phyloP scores from a whole-genome alignment of 2,797 vertebrate species.

The Coilia nasus region DNA sequence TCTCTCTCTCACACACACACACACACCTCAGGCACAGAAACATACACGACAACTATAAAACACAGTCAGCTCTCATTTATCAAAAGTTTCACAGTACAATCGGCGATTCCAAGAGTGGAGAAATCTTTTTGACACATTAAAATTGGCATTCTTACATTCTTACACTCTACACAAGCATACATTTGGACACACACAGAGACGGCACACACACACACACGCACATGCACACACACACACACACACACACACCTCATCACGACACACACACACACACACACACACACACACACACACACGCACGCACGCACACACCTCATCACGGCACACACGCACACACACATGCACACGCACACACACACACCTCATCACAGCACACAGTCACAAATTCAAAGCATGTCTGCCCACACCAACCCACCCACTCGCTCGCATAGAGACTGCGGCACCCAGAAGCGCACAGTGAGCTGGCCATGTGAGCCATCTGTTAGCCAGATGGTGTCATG shows the following conservation, averaged over 20 bases:
- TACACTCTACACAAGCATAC: background rate
- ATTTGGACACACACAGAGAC: background rate
- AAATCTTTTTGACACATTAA: background rate
- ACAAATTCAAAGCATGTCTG: background rate
- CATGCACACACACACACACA: too few species aligned
- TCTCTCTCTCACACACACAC: background rate
- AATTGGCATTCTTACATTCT: background rate
- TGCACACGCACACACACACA: background rate
- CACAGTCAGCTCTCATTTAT: background rate
- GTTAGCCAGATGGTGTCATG: conserved; percentile 47
- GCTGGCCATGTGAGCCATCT: conserved; percentile 49
- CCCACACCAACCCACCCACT: conserved; percentile 19
- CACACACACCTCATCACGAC: too few species aligned
- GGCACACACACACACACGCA: too few species aligned
- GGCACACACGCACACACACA: too few species aligned
- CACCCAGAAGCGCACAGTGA: conserved; percentile 38
- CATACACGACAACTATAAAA: background rate
- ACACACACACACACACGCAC: too few species aligned
- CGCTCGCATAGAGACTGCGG: background rate
- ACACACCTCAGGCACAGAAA: background rate
- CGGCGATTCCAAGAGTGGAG: background rate
- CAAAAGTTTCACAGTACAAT: background rate
- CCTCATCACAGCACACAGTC: conserved; percentile 11
- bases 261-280: too few species aligned
- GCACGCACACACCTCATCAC: too few species aligned